Conservation (phyloP, 2,888 invertebrate genomes). For the Keiferia lycopersicella region DNA sequence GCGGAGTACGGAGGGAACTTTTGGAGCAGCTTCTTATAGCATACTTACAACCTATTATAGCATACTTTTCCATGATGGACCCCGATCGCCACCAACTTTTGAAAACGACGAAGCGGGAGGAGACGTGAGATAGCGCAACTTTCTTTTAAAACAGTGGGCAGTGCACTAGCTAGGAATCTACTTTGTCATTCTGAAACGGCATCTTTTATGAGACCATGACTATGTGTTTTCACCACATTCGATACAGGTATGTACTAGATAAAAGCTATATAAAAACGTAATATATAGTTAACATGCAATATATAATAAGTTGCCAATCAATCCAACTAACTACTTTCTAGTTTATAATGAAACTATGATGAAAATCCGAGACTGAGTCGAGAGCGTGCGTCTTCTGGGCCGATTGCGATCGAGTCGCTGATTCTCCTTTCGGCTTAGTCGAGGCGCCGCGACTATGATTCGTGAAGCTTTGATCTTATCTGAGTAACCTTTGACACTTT, state of each 20-base stretch:
- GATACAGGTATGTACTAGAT: constrained; percentile 3
- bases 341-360: constrained; percentile 61
- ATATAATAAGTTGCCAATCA: no score
- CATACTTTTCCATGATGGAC: no score
- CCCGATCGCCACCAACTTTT: not conserved
- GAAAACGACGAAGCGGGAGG: no score
- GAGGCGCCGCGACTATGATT: constrained; percentile 68
- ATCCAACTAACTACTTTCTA: not conserved
- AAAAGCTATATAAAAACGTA: no score
- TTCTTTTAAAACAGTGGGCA: not conserved
- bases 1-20: no score
- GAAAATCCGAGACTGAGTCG: constrained; percentile 83
- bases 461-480: constrained; percentile 80
- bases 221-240: not conserved
- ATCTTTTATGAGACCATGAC: constrained; percentile 2
- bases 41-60: no score
- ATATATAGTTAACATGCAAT: no score
- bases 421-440: constrained; percentile 57
- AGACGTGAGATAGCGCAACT: not conserved
- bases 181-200: not conserved
- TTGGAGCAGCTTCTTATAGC: no score
- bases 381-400: constrained; percentile 54
- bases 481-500: constrained; percentile 45
- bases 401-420: constrained; percentile 51
- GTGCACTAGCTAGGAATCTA: not conserved